These are phyloP conservation scores for Perca schrenkii DNA, from an alignment of 2,113 vertebrate species.

Conservation along the genomic window DNA sequence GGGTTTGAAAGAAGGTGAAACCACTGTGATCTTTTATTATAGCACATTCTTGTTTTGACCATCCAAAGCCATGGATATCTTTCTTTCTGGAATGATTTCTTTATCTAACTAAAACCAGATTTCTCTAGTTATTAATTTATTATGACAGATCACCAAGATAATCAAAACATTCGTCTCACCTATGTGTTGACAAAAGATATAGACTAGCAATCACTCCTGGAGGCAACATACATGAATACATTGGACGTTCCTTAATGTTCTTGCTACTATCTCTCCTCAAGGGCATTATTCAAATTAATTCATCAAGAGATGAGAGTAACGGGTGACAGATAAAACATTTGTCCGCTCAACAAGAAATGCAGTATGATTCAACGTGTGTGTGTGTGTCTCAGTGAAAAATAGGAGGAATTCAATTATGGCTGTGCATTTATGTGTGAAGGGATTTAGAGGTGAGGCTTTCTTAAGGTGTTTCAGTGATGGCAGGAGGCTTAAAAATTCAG, in stretches of 20 bases:
- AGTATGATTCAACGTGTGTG: conserved; percentile 35
- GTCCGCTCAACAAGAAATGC: conserved; percentile 12
- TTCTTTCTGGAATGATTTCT: neutral
- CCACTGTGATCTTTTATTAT: neutral
- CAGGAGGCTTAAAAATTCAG: conserved; percentile 31
- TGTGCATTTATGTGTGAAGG: conserved; percentile 66
- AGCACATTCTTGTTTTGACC: neutral
- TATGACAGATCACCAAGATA: neutral
- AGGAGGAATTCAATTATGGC: conserved; percentile 73
- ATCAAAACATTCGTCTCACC: neutral
- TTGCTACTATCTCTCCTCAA: conserved; percentile 17
- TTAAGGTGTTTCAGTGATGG: conserved; percentile 42
- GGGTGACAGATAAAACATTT: conserved; percentile 48
- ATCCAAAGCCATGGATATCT: neutral
- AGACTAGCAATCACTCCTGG: conserved; percentile 16
- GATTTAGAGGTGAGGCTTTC: conserved; percentile 62
- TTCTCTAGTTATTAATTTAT: neutral
- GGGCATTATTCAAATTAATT: conserved; percentile 59
- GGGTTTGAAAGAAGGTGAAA: neutral
- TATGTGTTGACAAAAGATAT: conserved; percentile 6
- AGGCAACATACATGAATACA: conserved; percentile 15
- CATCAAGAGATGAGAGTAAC: conserved; percentile 31
- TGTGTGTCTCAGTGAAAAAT: conserved; percentile 39
- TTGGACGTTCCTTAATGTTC: conserved; percentile 38
- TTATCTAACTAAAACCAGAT: conserved; percentile 13